Conservation (phyloP, 2,113 vertebrate genomes). For the Paedocypris sp. region DNA sequence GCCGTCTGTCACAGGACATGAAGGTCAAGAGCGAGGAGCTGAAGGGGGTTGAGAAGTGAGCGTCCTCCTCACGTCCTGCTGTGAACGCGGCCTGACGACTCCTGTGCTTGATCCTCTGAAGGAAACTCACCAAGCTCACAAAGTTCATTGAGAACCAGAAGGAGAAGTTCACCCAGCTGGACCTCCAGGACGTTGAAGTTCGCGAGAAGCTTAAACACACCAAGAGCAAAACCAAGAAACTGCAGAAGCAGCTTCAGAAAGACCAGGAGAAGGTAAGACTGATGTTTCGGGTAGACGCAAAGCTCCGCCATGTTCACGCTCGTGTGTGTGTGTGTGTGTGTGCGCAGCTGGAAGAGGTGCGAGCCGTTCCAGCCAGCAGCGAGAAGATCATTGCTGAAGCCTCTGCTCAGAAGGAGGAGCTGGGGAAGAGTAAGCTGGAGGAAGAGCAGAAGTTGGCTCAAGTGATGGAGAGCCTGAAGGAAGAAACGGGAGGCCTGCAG, state of each 20-base stretch:
- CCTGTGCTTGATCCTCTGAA: slow-evolving; percentile 42
- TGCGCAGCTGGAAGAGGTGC: slow-evolving; percentile 75
- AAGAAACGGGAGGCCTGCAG: slow-evolving; percentile 80
- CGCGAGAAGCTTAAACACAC: slow-evolving; percentile 88
- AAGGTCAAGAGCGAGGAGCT: slow-evolving; percentile 76
- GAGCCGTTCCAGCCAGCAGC: slow-evolving; percentile 59
- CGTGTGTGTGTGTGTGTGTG: not conserved
- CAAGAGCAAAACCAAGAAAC: slow-evolving; percentile 80
- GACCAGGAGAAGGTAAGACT: slow-evolving; percentile 84
- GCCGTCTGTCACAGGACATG: slow-evolving; percentile 68
- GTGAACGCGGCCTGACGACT: not conserved
- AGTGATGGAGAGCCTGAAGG: slow-evolving; percentile 80
- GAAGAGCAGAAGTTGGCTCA: slow-evolving; percentile 74
- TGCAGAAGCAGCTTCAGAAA: slow-evolving; percentile 86
- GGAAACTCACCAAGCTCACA: slow-evolving; percentile 76
- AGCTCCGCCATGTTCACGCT: not conserved
- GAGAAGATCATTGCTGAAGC: slow-evolving; percentile 68
- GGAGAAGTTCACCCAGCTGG: slow-evolving; percentile 83
- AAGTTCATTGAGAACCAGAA: slow-evolving; percentile 79
- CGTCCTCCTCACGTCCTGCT: not conserved
- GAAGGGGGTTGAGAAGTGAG: slow-evolving; percentile 84
- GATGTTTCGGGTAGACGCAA: too few species aligned
- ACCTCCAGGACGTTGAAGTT: slow-evolving; percentile 87
- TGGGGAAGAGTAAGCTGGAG: slow-evolving; percentile 70
- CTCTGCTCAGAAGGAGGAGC: slow-evolving; percentile 59